Base-by-base conservation (phyloP, 2,113 vertebrate genomes). In the Neotoma lepida region DNA sequence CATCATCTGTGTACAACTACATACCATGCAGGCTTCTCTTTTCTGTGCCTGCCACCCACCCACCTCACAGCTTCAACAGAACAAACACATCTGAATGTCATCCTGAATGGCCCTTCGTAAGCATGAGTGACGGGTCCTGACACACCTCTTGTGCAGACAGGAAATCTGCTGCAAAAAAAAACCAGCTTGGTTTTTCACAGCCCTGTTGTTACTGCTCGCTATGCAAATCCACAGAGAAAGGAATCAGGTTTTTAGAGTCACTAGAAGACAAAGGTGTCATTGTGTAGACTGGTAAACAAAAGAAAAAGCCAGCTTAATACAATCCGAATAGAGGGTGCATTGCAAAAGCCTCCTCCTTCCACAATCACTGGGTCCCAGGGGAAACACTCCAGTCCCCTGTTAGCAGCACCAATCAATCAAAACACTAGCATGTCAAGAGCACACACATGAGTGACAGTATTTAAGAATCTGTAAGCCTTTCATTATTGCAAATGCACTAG, bases 41-140 rank as follows among this genome's bases (percentile, higher is more conserved):
- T 82, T 95, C 78, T 95, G 89, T 96, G 56, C 49, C 90, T 12
- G 49, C n/a, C 24, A 39, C 88, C 93, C 9, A 7, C 93, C 96
- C 66, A 86, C 91, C 33, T 70, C 89, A 64, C 88, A 88, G 96
- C 81, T 88, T 85, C 7, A 24, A 76, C 56, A 76, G 95, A 86
- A 95, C 71, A 85, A 81, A 84, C 93, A 70, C 39, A 85, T 94
- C 95, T 76, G 77, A 91, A 96, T 77, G 35, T 4, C 1, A 4
- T 12, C 41, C 64, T 93, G 94, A 97, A 96, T 86, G 89, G 91
- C 49, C 76, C 96, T 90, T 96, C 92, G 88, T 44, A 90, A 76
- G 85, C 3, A 15, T 96, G 97, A 97, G 88, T 90, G 97, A 78
- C 93, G 87, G 94, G 54, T 49, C 85, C 70, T 24, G 96, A 91